Conservation (phyloP, 2,888 invertebrate species). For the Mesorhabditis spiculigera region DNA sequence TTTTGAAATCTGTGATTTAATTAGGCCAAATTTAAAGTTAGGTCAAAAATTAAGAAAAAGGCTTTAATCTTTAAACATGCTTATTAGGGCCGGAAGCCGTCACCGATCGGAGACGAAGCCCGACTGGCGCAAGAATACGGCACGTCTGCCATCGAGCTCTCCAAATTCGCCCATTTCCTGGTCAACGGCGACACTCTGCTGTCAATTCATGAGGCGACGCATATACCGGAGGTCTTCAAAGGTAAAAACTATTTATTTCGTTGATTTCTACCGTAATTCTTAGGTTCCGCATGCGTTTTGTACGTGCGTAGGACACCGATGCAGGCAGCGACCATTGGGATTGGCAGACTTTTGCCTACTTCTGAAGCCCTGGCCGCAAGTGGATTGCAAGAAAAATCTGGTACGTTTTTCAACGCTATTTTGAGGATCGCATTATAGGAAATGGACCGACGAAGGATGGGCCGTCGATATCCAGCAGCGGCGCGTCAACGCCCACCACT, state of each 20-base stretch:
- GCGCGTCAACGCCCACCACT: background rate
- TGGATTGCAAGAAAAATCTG: no score
- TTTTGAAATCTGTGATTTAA: conserved; percentile 14
- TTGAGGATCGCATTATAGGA: no score
- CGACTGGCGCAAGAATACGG: conserved; percentile 45
- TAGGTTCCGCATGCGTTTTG: background rate
- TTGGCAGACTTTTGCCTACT: background rate
- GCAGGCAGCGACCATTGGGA: background rate
- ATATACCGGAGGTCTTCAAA: conserved; percentile 34
- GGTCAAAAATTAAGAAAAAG: no score
- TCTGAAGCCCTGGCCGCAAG: no score
- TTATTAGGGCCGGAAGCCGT: conserved; percentile 17
- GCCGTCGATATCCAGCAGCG: background rate
- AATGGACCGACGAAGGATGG: no score
- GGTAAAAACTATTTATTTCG: conserved; percentile 16
- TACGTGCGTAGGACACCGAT: background rate
- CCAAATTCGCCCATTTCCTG: conserved; percentile 46
- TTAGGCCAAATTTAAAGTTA: background rate
- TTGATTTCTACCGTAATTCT: background rate
- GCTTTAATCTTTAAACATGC: background rate
- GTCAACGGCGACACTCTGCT: conserved; percentile 49
- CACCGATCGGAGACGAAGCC: conserved; percentile 39
- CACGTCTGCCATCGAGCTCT: conserved; percentile 31
- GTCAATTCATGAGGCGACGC: conserved; percentile 50
- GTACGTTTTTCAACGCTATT: no score